Evolutionary conservation across 2,888 invertebrate species (phyloP), one percentile per base, ranked within the genome.

Genomic region (Amphipoea oculea): DNA sequence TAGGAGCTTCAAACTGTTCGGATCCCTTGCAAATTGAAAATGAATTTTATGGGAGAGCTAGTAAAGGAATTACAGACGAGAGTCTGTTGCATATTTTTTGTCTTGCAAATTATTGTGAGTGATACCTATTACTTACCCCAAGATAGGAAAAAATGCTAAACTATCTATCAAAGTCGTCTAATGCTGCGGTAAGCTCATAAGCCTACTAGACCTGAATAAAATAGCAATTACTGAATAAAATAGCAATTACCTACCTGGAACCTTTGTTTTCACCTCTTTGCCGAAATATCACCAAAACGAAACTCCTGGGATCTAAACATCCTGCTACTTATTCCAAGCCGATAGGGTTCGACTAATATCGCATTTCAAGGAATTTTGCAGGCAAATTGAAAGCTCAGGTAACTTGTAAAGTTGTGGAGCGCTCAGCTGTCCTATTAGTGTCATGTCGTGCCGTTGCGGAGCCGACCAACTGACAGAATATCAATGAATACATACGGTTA

Each of bases 351-450:
- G 48, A 75, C 40, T 82, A 69, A 76, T 65, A 78, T 78, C 69
- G 63, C 48, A 63, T 85, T 85, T 70, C 75, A 70, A 70, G 29
- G 40, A 67, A 73, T 75, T 78, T 84, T 51, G 36, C 36, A 36
- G 48, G 42, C 36, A 76, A 75, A 81, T 78, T 73, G 75, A 60
- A 75, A 80, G 84, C 69, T 78, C 78, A 60, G 75, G 68, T 75
- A 85, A 62, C 69, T 72, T 80, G 66, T 62, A 42, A 73, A 68
- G 29, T 83, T 78, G 69, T 65, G 65, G 65, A 73, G 48, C 81
- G 76, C 42, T 81, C 85, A 76, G 29, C 62, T 73, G 73, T 86
- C 84, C 68, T 84, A 84, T 86, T 86, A 84, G 81, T 81, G 86
- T 83, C 86, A 83, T 51, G 29, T 54, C 68, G 57, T 40, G 62